Evolutionary conservation across 2,113 vertebrate species (phyloP), one percentile per base, ranked within the genome.

Genomic region (Prinia subflava): DNA sequence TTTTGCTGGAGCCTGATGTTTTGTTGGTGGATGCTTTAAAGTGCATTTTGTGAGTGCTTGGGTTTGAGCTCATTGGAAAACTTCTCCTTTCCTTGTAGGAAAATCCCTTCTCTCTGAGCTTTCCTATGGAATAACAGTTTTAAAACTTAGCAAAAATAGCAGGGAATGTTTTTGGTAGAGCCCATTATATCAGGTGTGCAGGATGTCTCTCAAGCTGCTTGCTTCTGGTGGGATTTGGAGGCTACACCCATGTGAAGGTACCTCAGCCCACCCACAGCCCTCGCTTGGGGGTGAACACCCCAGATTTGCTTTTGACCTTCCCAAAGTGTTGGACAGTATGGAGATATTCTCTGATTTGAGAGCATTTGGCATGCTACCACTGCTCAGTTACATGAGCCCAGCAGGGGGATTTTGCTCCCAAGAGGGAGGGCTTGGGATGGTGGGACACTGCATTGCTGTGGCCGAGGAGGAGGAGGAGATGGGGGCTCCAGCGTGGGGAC

Each of bases 231-330:
- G 30, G 23, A 21, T n/a, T 55, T 46, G 44, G 37, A 63, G 23
- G 37, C 7, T 82, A 2, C 24, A 63, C 8, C 25, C 17, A 1
- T 4, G 7, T 46, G 31, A 39, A 39, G 0, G 4, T 64, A 31
- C 19, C n/a, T 77, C 39, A 37, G 41, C 37, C 52, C 2, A 8
- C 18, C 17, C 35, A 21, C 39, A 69, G 24, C 16, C n/a, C 21
- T 21, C 21, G 31, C 11, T 41, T 49, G 22, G 23, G 21, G 7
- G 1, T n/a, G 10, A 78, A 65, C 50, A 35, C 10, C 33, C 17
- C 8, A 37, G 2, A 25, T 42, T 49, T 84, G 15, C 14, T 52
- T 89, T 77, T 73, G 31, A 55, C 13, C 42, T 57, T 56, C 30
- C 57, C 50, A 13, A 20, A 41, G 19, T 35, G 15, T 8, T 42